Evolutionary conservation across 2,797 vertebrate genomes (phyloP).

Genomic region (Eupleurogrammus muticus): DNA sequence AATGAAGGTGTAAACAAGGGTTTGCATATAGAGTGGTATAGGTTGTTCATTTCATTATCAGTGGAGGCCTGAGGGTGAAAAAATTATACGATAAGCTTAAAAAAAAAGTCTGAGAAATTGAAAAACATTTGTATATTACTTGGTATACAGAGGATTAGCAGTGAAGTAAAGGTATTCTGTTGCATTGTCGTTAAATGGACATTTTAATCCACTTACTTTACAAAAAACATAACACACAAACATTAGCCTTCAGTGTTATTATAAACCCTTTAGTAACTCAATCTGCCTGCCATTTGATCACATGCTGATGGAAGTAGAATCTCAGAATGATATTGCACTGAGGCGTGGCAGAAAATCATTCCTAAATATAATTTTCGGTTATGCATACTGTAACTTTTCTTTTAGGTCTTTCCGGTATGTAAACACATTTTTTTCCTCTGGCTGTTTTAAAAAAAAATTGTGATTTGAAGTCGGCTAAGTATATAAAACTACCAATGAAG

Average conservation of each 20-base stretch:
- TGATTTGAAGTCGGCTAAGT: constrained; percentile 24
- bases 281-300: not conserved
- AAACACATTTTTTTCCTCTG: not conserved
- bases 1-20: not conserved
- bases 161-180: not conserved
- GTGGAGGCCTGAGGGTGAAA: not conserved
- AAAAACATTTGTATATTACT: not conserved
- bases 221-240: not conserved
- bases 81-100: not conserved
- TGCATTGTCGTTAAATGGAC: not conserved
- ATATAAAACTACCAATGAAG: constrained; percentile 34
- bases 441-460: constrained; percentile 10
- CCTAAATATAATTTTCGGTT: too few species aligned
- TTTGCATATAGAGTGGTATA: not conserved
- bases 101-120: not conserved
- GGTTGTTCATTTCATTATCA: not conserved
- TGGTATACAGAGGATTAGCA: not conserved
- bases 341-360: too few species aligned
- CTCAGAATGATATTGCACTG: too few species aligned
- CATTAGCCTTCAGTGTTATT: too few species aligned
- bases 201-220: not conserved
- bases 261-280: too few species aligned
- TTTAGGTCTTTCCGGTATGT: not conserved
- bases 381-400: not conserved
- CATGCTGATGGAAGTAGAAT: not conserved